These are phyloP conservation scores for Nebria ingens DNA, from an alignment of 1,140 invertebrate species.

Conservation along the genomic window DNA sequence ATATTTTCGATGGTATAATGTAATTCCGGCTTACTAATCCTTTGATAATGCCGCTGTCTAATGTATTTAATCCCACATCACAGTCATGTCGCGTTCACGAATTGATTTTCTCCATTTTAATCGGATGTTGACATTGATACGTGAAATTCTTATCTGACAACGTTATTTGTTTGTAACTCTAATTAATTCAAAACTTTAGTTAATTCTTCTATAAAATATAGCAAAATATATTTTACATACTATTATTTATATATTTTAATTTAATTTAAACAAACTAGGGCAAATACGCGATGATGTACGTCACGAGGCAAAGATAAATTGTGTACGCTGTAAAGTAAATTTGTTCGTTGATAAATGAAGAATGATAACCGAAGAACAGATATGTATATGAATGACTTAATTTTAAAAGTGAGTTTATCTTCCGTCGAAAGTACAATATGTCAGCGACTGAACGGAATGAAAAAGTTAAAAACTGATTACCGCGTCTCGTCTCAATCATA, in stretches of 20 bases:
- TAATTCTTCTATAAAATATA: no score
- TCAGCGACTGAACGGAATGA: not conserved
- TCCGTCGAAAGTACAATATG: not conserved
- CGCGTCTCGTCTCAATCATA: not conserved
- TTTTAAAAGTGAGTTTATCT: not conserved
- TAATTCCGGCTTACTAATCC: slow-evolving; percentile 1
- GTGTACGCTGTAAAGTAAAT: no score
- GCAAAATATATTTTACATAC: no score
- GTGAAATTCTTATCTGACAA: not conserved
- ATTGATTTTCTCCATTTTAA: not conserved
- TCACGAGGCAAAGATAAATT: no score
- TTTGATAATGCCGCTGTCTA: slow-evolving; percentile 8
- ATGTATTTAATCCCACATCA: not conserved
- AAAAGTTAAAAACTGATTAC: not conserved
- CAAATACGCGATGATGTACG: no score
- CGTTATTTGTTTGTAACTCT: not conserved
- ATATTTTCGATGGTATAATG: no score
- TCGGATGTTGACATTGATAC: slow-evolving; percentile 6
- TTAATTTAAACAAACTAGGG: no score
- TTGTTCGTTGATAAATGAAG: no score
- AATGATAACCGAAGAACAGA: no score
- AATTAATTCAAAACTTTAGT: no score
- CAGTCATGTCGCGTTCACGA: not conserved
- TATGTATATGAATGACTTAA: no score
- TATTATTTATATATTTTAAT: no score